Evolutionary conservation across 2,113 vertebrate species (phyloP).

Genomic region (Gnathonemus longibarbis): DNA sequence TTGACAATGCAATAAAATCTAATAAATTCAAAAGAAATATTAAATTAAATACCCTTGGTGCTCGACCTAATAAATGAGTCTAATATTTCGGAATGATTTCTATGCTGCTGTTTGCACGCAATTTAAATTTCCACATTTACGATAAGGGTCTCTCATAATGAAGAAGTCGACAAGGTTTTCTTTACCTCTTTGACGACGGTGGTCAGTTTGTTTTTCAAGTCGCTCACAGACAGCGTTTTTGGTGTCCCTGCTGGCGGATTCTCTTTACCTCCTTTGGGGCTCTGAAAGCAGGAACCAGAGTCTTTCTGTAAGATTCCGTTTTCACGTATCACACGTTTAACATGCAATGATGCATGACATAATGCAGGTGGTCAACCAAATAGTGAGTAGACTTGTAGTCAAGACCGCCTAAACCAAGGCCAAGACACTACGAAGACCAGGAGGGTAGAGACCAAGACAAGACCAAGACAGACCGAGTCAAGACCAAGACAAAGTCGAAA

Average conservation of each 20-base stretch:
- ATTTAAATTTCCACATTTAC: neutral
- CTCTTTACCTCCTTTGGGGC: slow-evolving; percentile 48
- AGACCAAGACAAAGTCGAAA: too few species aligned
- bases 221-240: slow-evolving; percentile 47
- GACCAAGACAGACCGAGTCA: too few species aligned
- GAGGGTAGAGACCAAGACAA: too few species aligned
- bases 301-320: neutral
- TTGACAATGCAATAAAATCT: neutral
- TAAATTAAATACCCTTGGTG: neutral
- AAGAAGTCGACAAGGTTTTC: neutral
- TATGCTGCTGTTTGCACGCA: neutral
- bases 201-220: slow-evolving; percentile 60
- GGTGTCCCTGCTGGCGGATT: slow-evolving; percentile 47
- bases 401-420: too few species aligned
- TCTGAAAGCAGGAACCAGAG: slow-evolving; percentile 35
- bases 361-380: neutral
- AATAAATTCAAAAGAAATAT: neutral
- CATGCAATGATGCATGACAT: neutral
- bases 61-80: neutral
- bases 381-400: neutral
- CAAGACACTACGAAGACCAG: too few species aligned
- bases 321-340: neutral
- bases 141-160: neutral
- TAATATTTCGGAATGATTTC: neutral
- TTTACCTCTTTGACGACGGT: slow-evolving; percentile 56